Conservation (phyloP, 2,113 vertebrate species). For the Zosterops japonicus region DNA sequence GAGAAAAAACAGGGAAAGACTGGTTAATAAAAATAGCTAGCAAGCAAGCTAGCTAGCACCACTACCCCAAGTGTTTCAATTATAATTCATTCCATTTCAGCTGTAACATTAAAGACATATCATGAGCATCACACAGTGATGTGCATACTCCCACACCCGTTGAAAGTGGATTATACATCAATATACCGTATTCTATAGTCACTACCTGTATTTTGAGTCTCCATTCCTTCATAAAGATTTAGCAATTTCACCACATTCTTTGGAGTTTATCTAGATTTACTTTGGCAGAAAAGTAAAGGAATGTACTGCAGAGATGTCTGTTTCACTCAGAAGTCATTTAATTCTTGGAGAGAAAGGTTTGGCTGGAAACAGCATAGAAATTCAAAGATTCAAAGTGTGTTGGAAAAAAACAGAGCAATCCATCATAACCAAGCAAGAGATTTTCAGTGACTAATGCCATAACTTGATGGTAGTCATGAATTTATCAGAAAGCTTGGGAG, state of each 20-base stretch:
- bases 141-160: not conserved
- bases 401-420: not conserved
- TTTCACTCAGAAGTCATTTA: not conserved
- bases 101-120: not conserved
- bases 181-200: not conserved
- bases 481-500: not conserved
- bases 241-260: not conserved
- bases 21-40: constrained; percentile 23
- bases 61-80: not conserved
- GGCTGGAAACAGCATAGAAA: not conserved
- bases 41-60: not conserved
- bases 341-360: not conserved
- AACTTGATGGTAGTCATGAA: not conserved
- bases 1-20: not conserved
- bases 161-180: not conserved
- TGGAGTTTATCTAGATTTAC: not conserved
- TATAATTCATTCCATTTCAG: not conserved
- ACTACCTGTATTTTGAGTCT: not conserved
- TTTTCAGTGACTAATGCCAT: not conserved
- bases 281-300: not conserved
- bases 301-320: not conserved
- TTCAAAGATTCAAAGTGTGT: not conserved
- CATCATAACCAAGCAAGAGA: not conserved
- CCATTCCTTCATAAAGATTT: not conserved
- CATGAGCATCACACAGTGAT: not conserved